Conservation (phyloP, 2,113 vertebrate species). For the Calyptommatus sinebrachiatus region DNA sequence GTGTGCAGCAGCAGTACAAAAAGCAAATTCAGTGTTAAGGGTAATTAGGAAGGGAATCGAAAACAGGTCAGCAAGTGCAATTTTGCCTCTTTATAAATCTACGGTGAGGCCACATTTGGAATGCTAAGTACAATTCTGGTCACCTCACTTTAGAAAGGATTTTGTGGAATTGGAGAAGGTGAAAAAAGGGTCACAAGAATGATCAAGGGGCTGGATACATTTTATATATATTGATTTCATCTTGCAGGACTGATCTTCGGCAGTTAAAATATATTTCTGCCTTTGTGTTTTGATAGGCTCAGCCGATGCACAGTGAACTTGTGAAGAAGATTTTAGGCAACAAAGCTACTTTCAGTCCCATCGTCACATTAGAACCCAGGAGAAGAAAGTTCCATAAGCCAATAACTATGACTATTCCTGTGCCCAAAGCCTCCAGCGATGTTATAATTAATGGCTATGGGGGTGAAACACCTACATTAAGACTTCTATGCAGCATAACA, state of each 20-base stretch:
- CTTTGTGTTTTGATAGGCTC: slow-evolving; percentile 75
- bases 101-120: no score
- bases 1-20: no score
- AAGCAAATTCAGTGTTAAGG: no score
- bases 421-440: slow-evolving; percentile 88
- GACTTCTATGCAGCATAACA: slow-evolving; percentile 95
- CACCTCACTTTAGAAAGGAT: no score
- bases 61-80: no score
- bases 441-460: slow-evolving; percentile 84
- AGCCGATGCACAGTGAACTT: slow-evolving; percentile 85
- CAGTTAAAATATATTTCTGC: not conserved
- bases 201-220: not conserved
- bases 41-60: no score
- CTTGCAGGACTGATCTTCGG: not conserved
- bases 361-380: slow-evolving; percentile 94
- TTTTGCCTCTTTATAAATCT: no score
- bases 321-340: slow-evolving; percentile 91
- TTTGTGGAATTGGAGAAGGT: no score
- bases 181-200: no score
- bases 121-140: no score
- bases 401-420: slow-evolving; percentile 96
- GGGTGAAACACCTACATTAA: slow-evolving; percentile 87
- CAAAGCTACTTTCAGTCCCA: slow-evolving; percentile 95
- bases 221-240: not conserved
- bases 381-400: slow-evolving; percentile 98